A percentile compares a stretch with the other conserved stretches of the same genome.
Evolutionary conservation across 2,888 invertebrate species (phyloP).

Genomic region (Rhingia campestris): DNA sequence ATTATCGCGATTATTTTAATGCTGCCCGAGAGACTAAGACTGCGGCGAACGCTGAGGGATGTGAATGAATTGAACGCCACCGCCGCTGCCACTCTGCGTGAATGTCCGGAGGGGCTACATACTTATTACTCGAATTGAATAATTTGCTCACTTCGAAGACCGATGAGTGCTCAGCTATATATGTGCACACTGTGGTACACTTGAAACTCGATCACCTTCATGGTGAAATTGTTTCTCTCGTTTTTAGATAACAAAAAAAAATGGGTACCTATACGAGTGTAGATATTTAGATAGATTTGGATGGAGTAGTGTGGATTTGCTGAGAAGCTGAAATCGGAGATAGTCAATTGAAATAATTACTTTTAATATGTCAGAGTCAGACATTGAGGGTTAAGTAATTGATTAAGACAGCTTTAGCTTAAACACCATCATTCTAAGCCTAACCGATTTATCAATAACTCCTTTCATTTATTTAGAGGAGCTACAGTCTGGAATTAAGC

Average conservation of each 20-base stretch:
- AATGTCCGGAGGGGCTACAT: conserved; percentile 55
- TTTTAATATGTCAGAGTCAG: no score
- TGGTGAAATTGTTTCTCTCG: conserved; percentile 26
- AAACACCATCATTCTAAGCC: no score
- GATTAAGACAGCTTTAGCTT: no score
- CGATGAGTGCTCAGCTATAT: conserved; percentile 32
- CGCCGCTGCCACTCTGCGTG: conserved; percentile 12
- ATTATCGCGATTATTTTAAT: conserved; percentile 65
- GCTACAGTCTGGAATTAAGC: no score
- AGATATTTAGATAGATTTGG: no score
- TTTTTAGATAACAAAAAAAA: neutral
- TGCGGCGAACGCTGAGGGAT: conserved; percentile 5
- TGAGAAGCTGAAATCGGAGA: no score
- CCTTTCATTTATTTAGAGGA: no score
- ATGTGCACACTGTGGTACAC: conserved; percentile 12
- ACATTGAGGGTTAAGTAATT: no score
- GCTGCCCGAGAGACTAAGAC: conserved; percentile 38
- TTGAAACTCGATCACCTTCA: conserved; percentile 68
- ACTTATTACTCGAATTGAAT: conserved; percentile 70
- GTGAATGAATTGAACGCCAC: conserved; percentile 51
- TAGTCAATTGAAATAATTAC: no score
- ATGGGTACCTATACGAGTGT: no score
- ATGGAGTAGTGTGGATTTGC: no score
- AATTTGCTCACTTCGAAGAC: conserved; percentile 51
- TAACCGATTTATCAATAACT: no score